Conservation (phyloP, 2,113 vertebrate genomes). For the Ictidomys tridecemlineatus region DNA sequence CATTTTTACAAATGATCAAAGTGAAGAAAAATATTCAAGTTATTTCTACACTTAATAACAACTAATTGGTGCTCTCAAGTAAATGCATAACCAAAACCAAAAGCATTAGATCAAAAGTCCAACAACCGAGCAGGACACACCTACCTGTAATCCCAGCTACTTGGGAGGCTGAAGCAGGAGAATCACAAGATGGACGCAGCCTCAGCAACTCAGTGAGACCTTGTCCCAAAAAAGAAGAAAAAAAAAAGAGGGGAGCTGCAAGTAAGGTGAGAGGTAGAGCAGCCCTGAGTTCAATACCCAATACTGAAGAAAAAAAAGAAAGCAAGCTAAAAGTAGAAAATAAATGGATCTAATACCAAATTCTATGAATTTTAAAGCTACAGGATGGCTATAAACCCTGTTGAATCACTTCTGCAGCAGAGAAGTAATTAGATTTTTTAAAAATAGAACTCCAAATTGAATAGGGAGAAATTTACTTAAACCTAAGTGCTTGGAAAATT, state of each 20-base stretch:
- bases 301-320: too few relatives aligned
- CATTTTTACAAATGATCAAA: conserved; percentile 18
- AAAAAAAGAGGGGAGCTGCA: too few relatives aligned
- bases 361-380: conserved; percentile 1
- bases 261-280: too few relatives aligned
- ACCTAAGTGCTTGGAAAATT: neutral
- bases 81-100: neutral
- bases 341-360: neutral
- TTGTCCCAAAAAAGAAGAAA: too few relatives aligned
- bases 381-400: neutral
- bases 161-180: too few relatives aligned
- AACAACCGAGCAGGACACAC: neutral
- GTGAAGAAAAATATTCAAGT: conserved; percentile 15
- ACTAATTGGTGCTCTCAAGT: neutral
- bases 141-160: too few relatives aligned
- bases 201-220: too few relatives aligned
- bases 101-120: neutral
- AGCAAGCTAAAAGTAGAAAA: neutral
- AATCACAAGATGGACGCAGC: too few relatives aligned
- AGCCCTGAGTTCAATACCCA: too few relatives aligned
- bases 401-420: neutral
- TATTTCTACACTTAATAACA: neutral
- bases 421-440: neutral
- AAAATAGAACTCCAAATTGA: neutral
- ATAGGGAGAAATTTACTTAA: neutral